phyloP scores from a whole-genome alignment of 2,113 vertebrate genomes.

The Bubalus kerabau region DNA sequence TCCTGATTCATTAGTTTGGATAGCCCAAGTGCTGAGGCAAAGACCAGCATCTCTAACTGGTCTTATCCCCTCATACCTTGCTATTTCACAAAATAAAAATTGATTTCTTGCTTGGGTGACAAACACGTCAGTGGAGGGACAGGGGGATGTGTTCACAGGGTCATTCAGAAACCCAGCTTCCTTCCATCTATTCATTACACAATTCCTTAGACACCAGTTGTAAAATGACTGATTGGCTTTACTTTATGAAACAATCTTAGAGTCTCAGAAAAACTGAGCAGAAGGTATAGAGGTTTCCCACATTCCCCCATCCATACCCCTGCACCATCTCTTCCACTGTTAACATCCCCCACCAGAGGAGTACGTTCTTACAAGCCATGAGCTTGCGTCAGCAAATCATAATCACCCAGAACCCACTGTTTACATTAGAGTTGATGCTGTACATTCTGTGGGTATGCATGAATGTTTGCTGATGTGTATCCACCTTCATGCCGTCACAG shows the following conservation, averaged over 20 bases:
- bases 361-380: not conserved
- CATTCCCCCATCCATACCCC: not conserved
- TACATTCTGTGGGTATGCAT: not conserved
- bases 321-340: not conserved
- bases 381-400: not conserved
- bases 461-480: not conserved
- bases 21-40: not conserved
- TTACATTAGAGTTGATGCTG: not conserved
- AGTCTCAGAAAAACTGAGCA: not conserved
- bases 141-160: not conserved
- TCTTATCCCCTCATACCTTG: not conserved
- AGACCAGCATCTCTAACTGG: not conserved
- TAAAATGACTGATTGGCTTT: not conserved
- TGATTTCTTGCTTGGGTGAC: not conserved
- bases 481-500: not conserved
- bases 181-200: not conserved
- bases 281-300: not conserved
- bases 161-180: not conserved
- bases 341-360: not conserved
- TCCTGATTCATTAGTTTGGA: not conserved
- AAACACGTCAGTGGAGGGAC: not conserved
- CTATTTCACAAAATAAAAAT: not conserved
- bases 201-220: not conserved
- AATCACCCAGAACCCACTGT: not conserved
- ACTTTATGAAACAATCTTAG: not conserved